These are phyloP conservation scores for Mamestra configurata DNA, from an alignment of 1,140 invertebrate genomes.

Conservation along the genomic window DNA sequence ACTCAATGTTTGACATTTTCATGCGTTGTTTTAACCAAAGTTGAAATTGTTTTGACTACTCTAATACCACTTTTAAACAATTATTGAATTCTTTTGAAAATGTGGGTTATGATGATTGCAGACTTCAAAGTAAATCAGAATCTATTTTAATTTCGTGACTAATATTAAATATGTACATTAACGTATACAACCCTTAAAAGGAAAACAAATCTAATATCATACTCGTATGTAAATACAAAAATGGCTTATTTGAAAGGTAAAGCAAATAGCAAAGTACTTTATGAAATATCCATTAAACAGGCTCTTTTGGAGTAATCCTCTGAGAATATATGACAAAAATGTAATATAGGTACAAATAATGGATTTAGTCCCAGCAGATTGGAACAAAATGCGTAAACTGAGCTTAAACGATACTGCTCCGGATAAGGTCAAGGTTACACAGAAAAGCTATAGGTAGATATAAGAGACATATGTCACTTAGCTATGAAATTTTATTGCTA, in stretches of 20 bases:
- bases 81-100: constrained; percentile 10
- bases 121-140: constrained; percentile 1
- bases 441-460: no score
- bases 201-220: neutral
- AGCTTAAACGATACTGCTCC: neutral
- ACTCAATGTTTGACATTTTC: neutral
- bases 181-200: neutral
- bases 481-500: neutral
- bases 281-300: constrained; percentile 35
- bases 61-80: neutral
- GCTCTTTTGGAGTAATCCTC: neutral
- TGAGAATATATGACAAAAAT: constrained; percentile 9
- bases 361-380: constrained; percentile 23
- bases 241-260: constrained; percentile 3
- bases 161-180: no score
- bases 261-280: constrained; percentile 24
- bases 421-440: neutral
- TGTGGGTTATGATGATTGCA: neutral
- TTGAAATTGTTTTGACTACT: constrained; percentile 26
- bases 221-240: neutral
- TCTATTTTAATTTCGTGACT: no score
- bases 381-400: constrained; percentile 19
- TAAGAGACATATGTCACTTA: no score
- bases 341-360: constrained; percentile 12
- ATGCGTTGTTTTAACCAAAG: neutral